Base-by-base conservation (phyloP, 2,797 vertebrate species). In the Galaxias olidus region DNA sequence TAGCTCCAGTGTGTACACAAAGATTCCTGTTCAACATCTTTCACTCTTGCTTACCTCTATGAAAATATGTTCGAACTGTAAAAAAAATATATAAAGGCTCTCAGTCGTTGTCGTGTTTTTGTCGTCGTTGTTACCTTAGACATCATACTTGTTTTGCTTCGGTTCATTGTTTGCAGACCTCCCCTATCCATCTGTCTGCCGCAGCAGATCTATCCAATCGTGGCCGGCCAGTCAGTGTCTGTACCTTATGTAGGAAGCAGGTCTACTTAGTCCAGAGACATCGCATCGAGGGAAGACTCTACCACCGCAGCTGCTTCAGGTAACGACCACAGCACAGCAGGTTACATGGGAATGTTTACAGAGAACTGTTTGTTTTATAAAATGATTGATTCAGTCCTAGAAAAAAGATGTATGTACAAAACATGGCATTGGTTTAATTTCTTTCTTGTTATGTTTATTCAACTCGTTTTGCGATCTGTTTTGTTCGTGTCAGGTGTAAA, bases 251-350 rank as follows among this genome's bases (percentile, higher is more conserved):
- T 73, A 86, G 83, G 54, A 91, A 93, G 76, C 92, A 92, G 0
- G 91, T 96, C 20, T 93, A 95, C 68, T 86, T 97, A 71, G 93
- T 96, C 42, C 93, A 96, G 89, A 92, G 94, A 57, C 91, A 87
- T 71, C 65, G 95, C 78, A 88, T 84, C 0, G 92, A 93, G 13
- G 94, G 95, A 59, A 92, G 86, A 73, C 77, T 96, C 30, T 96
- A 92, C 82, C 96, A 96, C 75, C 93, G 93, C 44, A 91, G 92
- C 77, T 97, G 95, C 86, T 96, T 96, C 86, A 95, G 94, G 96
- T 97, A 60, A 60, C 59, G 48, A 47, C 15, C 8, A 60, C 13
- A 46, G 45, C 41, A 42, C 55, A 42, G 40, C 19, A 57, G 41
- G 30, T 18, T 19, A 59, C 46, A 17, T 30, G 30, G n/a, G n/a